phyloP scores from a whole-genome alignment of 2,113 vertebrate genomes.

The Poeciliopsis turrubarensis region DNA sequence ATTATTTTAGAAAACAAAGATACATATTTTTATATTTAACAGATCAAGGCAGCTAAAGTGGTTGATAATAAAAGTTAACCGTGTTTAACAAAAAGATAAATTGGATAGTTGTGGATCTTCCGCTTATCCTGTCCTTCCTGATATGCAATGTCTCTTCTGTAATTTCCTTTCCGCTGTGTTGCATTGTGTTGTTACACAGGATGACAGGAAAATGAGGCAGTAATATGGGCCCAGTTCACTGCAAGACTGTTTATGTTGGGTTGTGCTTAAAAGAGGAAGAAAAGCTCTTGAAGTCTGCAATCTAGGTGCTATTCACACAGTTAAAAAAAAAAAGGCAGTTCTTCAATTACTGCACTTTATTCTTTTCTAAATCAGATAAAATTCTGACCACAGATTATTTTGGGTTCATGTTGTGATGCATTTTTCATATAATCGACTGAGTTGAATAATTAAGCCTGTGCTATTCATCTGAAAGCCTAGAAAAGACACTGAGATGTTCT shows the following conservation, averaged over 20 bases:
- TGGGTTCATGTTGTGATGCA: not conserved
- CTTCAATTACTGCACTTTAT: not conserved
- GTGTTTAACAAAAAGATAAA: not conserved
- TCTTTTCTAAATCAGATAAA: not conserved
- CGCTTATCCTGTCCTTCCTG: not conserved
- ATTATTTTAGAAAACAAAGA: too few species aligned
- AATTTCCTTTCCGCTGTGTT: not conserved
- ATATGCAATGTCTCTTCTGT: conserved; percentile 13
- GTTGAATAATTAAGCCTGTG: not conserved
- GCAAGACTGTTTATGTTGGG: not conserved
- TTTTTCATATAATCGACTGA: not conserved
- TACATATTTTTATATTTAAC: too few species aligned
- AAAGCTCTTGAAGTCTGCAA: not conserved
- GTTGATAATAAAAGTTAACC: not conserved
- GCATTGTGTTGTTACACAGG: not conserved
- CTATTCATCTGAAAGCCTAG: too few species aligned
- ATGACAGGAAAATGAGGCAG: conserved; percentile 1
- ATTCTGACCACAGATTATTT: not conserved
- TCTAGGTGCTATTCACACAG: not conserved
- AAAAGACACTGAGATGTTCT: too few species aligned
- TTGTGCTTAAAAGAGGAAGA: not conserved
- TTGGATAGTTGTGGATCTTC: not conserved
- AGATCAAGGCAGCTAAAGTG: not conserved
- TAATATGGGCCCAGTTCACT: not conserved
- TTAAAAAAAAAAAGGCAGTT: not conserved